A percentile compares a stretch with the other conserved stretches of the same genome.
These are phyloP conservation scores for Danaus chrysippus DNA, from an alignment of 2,888 invertebrate genomes.

Conservation along the genomic window DNA sequence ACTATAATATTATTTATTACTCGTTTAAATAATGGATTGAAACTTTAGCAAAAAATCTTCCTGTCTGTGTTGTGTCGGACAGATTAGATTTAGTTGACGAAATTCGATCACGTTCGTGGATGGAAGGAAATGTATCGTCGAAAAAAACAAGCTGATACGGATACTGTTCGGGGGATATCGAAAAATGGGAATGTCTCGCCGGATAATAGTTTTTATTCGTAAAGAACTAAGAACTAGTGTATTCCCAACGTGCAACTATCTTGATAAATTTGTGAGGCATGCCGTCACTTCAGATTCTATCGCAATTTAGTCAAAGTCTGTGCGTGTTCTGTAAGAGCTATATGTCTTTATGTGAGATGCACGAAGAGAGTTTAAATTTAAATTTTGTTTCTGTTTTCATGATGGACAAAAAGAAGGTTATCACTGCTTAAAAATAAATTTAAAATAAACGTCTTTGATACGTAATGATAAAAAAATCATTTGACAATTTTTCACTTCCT, in stretches of 20 bases:
- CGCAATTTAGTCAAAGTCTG: slow-evolving; percentile 62
- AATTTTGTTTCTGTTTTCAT: slow-evolving; percentile 31
- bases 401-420: no score
- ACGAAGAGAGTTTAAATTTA: slow-evolving; percentile 51
- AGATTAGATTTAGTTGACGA: slow-evolving; percentile 28
- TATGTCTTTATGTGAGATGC: slow-evolving; percentile 67
- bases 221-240: slow-evolving; percentile 10
- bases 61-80: slow-evolving; percentile 18
- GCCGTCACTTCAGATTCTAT: slow-evolving; percentile 38
- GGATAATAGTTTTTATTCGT: slow-evolving; percentile 13
- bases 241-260: slow-evolving; percentile 30
- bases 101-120: slow-evolving; percentile 31
- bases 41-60: not conserved
- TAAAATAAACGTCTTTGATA: no score
- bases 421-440: no score
- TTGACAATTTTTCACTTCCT: no score
- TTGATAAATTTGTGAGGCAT: slow-evolving; percentile 39
- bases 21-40: not conserved
- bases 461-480: no score
- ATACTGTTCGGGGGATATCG: slow-evolving; percentile 8
- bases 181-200: slow-evolving; percentile 5
- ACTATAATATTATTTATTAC: no score
- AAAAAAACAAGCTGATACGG: slow-evolving; percentile 29
- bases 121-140: slow-evolving; percentile 26
- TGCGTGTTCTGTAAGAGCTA: slow-evolving; percentile 52